Evolutionary conservation across 2,797 vertebrate genomes (phyloP).

Genomic region (Galago senegalensis): DNA sequence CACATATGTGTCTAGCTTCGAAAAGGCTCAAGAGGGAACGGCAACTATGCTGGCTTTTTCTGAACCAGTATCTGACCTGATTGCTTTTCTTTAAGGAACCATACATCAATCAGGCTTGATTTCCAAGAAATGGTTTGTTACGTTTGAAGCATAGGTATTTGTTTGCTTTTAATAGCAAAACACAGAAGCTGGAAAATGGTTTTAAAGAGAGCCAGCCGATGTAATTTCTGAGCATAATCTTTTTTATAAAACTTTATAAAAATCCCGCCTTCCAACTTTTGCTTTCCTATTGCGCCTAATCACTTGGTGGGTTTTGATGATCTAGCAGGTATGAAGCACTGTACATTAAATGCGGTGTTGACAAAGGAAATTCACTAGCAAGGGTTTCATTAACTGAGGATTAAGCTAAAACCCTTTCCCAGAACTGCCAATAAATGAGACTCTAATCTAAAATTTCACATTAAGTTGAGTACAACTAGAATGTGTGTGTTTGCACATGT

Average conservation of each 20-base stretch:
- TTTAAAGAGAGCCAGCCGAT: slow-evolving; percentile 85
- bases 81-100: slow-evolving; percentile 41
- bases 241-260: slow-evolving; percentile 90
- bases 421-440: slow-evolving; percentile 90
- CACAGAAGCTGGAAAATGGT: slow-evolving; percentile 86
- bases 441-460: slow-evolving; percentile 90
- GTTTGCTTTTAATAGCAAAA: slow-evolving; percentile 83
- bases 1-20: not conserved
- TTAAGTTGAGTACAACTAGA: slow-evolving; percentile 88
- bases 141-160: slow-evolving; percentile 75
- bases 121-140: slow-evolving; percentile 83
- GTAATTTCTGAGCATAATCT: slow-evolving; percentile 84
- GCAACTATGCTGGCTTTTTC: not conserved
- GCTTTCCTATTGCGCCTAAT: slow-evolving; percentile 87
- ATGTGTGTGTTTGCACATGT: slow-evolving; percentile 76
- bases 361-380: slow-evolving; percentile 93
- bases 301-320: slow-evolving; percentile 89
- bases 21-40: not conserved
- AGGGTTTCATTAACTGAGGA: slow-evolving; percentile 97
- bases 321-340: slow-evolving; percentile 90
- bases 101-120: slow-evolving; percentile 57
- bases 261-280: slow-evolving; percentile 85
- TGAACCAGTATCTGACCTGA: not conserved
- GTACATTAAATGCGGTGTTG: slow-evolving; percentile 91
- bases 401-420: slow-evolving; percentile 93